Evolutionary conservation across 2,888 invertebrate genomes (phyloP).

Genomic region (Pachycephus smyrnensis): DNA sequence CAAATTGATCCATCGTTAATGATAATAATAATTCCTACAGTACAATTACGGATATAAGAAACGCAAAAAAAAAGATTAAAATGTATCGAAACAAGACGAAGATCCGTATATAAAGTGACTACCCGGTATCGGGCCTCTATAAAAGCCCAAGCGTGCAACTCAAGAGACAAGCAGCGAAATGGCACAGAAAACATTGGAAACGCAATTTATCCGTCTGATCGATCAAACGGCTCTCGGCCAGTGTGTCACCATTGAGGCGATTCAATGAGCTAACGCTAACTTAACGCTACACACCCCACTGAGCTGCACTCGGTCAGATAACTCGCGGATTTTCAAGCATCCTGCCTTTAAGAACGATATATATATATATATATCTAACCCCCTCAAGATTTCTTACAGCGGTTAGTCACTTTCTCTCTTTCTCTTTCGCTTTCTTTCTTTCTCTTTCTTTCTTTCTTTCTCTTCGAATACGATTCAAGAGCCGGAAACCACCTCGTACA

Average conservation of each 20-base stretch:
- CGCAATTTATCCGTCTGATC: slow-evolving; percentile 54
- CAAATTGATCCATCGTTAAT: too few species aligned
- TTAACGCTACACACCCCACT: slow-evolving; percentile 63
- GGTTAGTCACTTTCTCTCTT: slow-evolving; percentile 25
- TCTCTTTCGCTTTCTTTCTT: slow-evolving; percentile 9
- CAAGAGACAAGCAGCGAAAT: slow-evolving; percentile 9
- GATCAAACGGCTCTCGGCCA: slow-evolving; percentile 41
- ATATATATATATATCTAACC: slow-evolving; percentile 23
- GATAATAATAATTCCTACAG: too few species aligned
- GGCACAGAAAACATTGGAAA: slow-evolving; percentile 37
- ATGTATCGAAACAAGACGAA: too few species aligned
- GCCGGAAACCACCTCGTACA: too few species aligned
- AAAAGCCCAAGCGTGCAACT: too few species aligned
- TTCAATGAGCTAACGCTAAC: slow-evolving; percentile 60
- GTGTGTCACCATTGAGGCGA: slow-evolving; percentile 42
- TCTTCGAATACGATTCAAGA: too few species aligned
- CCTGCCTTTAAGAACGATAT: slow-evolving; percentile 39
- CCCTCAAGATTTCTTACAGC: slow-evolving; percentile 21
- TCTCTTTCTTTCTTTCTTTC: too few species aligned
- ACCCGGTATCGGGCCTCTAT: too few species aligned
- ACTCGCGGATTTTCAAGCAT: slow-evolving; percentile 57
- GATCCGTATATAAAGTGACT: too few species aligned
- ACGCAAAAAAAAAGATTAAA: too few species aligned
- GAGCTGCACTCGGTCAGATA: slow-evolving; percentile 60
- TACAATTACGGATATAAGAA: too few species aligned